Percentiles rank a stretch among this genome's conserved stretches.
These are phyloP conservation scores for Erpobdella octoculata DNA, from an alignment of 2,888 invertebrate species.

Conservation along the genomic window DNA sequence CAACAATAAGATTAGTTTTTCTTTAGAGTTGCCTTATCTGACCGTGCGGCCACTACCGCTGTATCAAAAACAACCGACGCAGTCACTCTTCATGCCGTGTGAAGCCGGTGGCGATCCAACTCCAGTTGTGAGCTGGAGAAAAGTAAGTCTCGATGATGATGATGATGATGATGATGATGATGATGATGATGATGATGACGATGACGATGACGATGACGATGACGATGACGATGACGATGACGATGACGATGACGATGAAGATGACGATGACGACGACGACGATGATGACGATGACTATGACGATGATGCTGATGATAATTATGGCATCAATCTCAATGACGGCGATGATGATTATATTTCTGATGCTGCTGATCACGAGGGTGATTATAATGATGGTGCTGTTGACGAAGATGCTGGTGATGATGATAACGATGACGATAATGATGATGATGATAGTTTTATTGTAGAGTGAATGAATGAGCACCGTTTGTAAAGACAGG, in stretches of 20 bases:
- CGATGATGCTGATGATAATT: too few relatives aligned
- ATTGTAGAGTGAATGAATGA: too few relatives aligned
- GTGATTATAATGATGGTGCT: neutral
- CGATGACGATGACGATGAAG: neutral
- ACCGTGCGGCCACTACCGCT: conserved; percentile 70
- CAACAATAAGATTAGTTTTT: neutral
- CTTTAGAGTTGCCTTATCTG: neutral
- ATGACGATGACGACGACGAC: neutral
- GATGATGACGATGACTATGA: too few relatives aligned
- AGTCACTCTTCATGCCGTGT: conserved; percentile 88
- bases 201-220: neutral
- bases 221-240: neutral
- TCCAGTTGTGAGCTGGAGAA: conserved; percentile 73
- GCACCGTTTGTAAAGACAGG: too few relatives aligned
- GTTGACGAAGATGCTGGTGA: too few relatives aligned
- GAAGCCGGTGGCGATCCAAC: conserved; percentile 67
- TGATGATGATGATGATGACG: neutral
- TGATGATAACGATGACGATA: neutral
- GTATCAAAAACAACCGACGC: conserved; percentile 82
- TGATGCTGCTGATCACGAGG: neutral
- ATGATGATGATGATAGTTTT: too few relatives aligned
- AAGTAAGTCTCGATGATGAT: conserved; percentile 51
- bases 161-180: neutral
- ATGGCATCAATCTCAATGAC: too few relatives aligned
- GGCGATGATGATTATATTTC: too few relatives aligned